These are phyloP conservation scores for Nixonia krombeini DNA, from an alignment of 1,140 invertebrate genomes.

Conservation along the genomic window DNA sequence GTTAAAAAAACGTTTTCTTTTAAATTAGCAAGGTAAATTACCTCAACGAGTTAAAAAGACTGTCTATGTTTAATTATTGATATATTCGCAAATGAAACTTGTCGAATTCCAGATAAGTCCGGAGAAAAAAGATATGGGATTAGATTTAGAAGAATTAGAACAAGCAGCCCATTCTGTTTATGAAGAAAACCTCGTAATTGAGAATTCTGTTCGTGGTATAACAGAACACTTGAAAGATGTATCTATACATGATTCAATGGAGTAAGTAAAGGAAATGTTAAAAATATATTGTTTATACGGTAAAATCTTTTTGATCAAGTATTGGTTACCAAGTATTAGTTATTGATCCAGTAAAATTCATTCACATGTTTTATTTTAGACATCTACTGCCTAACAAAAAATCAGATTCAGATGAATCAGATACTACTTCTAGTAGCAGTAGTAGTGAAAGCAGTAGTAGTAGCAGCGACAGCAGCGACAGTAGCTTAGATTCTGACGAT, in stretches of 20 bases:
- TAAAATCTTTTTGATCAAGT: too few relatives aligned
- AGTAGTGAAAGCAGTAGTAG: conserved; percentile 27
- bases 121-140: conserved; percentile 69
- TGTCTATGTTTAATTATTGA: too few relatives aligned
- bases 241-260: conserved; percentile 15
- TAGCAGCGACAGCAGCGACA: conserved; percentile 30
- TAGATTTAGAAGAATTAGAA: conserved; percentile 73
- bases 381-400: not conserved
- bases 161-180: conserved; percentile 65
- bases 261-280: too few relatives aligned
- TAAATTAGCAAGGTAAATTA: conserved; percentile 1
- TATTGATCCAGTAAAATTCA: too few relatives aligned
- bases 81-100: too few relatives aligned
- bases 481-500: conserved; percentile 46
- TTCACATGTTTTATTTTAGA: too few relatives aligned
- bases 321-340: too few relatives aligned
- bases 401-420: conserved; percentile 22
- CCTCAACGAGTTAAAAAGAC: too few relatives aligned
- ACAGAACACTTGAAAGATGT: conserved; percentile 30
- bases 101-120: conserved; percentile 58
- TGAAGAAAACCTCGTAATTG: conserved; percentile 65
- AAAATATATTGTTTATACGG: too few relatives aligned
- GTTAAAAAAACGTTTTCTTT: not conserved
- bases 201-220: conserved; percentile 55
- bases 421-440: conserved; percentile 28